Evolutionary conservation across 1,140 invertebrate genomes (phyloP).

Genomic region (Papilio glaucus): DNA sequence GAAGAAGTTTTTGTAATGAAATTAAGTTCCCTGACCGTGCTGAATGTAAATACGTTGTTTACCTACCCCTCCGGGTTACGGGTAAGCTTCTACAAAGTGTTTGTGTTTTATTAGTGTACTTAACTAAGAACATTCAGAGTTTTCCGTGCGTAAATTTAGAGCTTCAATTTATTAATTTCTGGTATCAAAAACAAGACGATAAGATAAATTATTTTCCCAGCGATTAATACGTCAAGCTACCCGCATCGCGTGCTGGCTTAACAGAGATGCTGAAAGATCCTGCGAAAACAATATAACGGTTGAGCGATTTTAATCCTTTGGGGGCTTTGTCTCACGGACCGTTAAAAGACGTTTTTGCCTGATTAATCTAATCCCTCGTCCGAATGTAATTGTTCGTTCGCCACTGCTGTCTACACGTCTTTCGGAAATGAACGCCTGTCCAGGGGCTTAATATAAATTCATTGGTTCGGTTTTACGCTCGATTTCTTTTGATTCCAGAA

Average conservation of each 20-base stretch:
- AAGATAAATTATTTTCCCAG: slow-evolving; percentile 9
- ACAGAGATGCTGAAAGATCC: slow-evolving; percentile 13
- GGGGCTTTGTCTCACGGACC: slow-evolving; percentile 60
- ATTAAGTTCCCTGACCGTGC: too few species aligned
- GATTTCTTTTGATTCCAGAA: slow-evolving; percentile 1
- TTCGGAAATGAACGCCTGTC: slow-evolving; percentile 29
- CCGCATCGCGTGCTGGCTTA: slow-evolving; percentile 20
- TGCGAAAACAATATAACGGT: slow-evolving; percentile 69
- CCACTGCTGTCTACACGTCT: slow-evolving; percentile 41
- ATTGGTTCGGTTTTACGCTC: slow-evolving; percentile 35
- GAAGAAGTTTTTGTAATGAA: too few species aligned
- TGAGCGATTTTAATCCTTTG: slow-evolving; percentile 62
- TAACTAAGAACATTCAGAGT: background rate
- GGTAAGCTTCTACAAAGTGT: too few species aligned
- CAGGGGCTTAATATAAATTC: slow-evolving; percentile 36
- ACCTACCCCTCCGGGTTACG: too few species aligned
- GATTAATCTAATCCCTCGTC: slow-evolving; percentile 67
- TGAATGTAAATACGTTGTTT: too few species aligned
- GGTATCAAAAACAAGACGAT: slow-evolving; percentile 15
- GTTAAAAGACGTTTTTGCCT: slow-evolving; percentile 67
- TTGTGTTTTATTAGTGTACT: too few species aligned
- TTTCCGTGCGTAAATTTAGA: background rate
- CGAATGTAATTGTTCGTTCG: slow-evolving; percentile 62
- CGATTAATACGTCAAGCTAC: slow-evolving; percentile 16
- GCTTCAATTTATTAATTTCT: background rate